Base-by-base conservation (phyloP, 64 coral and sea anemone species). In the Pocillopora verrucosa region DNA sequence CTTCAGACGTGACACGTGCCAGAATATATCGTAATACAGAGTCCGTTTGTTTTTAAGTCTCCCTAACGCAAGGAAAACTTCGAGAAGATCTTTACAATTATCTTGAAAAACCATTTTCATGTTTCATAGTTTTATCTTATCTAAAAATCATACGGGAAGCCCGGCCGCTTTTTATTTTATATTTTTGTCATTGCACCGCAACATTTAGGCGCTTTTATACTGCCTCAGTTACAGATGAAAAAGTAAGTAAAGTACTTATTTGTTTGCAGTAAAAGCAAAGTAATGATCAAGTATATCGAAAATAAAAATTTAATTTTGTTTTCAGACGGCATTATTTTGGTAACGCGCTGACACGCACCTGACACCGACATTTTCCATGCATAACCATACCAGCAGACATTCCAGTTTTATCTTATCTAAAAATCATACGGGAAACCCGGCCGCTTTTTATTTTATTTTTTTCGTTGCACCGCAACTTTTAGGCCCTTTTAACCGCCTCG, bases 61-160 rank as follows among this genome's bases (percentile, higher is more conserved):
- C 73, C 73, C 34, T 75, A 75, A 75, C 26, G 73, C 73, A 75
- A 75, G 73, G 73, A n/a, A 75, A 75, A 75, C 73, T 75, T 75
- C 22, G 73, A 75, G 73, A n/a, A 75, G 38, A 36, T 36, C 38
- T 36, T 75, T 75, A 35, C 16, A 25, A 13, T 16, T 26, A 36
- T 36, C 34, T 75, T 35, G 16, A 11, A 75, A 75, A 75, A 75
- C 73, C 73, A 75, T 75, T 34, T 75, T 75, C 73, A 36, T 75
- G 73, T 75, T 75, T 75, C 10, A 34, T 2, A 75, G 73, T 67
- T 67, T 67, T 67, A 67, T 45, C 41, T 45, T 45, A 45, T 45
- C 41, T 45, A 45, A 45, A 45, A 45, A 45, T 75, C 73, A 75
- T 75, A 36, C 34, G 22, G 73, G 25, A 75, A 75, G 16, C 73